Base-by-base conservation (phyloP, 2,797 vertebrate species). In the Anabacerthia variegaticeps region DNA sequence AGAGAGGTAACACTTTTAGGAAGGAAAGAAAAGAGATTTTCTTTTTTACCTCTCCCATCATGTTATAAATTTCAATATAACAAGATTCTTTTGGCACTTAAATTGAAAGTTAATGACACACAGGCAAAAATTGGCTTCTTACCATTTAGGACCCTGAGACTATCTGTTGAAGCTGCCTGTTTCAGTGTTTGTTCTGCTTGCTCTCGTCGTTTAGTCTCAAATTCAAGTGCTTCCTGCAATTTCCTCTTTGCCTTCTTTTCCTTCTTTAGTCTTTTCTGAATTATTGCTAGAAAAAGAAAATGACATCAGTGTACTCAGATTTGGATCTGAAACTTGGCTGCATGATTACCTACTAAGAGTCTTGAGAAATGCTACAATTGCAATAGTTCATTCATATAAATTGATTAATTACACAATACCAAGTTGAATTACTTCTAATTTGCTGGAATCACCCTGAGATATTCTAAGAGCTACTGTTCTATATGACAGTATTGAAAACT, bases 211-310 rank as follows among this genome's bases (percentile, higher is more conserved):
- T 99, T 99, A 89, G 99, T 99, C 97, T 99, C 99, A 92, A 99
- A 99, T 98, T 99, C 99, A 96, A 99, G 98, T 20, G 99, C 99
- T 98, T 99, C 99, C 93, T 99, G 99, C 92, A 99, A 98, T 99
- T 99, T 99, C 98, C 99, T 99, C 98, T 99, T 99, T 54, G 99
- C 99, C 95, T 99, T 99, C 97, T 99, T 99, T 98, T 99, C 99
- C 97, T 99, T 99, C 98, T 99, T 99, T 98, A 99, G 98, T 94
- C 99, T 99, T 95, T 99, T 99, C 98, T 99, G 99, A 98, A 99
- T 98, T 97, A 99, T 99, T 91, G 99, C 99, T 99, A 86, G 79
- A 88, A 95, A 85, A 91, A 94, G 51, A 62, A 84, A 76, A 77
- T 63, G 77, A 59, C 39, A 78, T 59, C 48, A 80, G 48, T 66